Percentiles rank a stretch among this genome's conserved stretches.
phyloP scores from a whole-genome alignment of 2,888 invertebrate genomes.

The Crepidodera aurea region DNA sequence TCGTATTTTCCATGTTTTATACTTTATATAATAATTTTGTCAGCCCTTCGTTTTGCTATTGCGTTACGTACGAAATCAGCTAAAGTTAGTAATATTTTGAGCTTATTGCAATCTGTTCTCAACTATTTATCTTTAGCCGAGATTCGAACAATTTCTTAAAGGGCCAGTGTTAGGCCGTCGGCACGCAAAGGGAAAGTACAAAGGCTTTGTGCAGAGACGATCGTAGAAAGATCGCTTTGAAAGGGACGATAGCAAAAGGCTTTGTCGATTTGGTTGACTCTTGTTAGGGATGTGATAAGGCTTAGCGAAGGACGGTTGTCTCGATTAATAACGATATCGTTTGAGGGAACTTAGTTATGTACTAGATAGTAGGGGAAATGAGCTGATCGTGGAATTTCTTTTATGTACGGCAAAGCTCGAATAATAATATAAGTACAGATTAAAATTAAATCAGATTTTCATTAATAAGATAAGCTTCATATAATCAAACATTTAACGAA shows the following conservation, averaged over 20 bases:
- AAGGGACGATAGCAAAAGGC: conserved; percentile 20
- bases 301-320: conserved; percentile 10
- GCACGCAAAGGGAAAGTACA: conserved; percentile 16
- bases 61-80: too few relatives aligned
- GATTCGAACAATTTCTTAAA: neutral
- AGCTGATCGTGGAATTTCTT: too few relatives aligned
- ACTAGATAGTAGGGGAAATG: neutral
- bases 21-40: too few relatives aligned
- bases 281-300: conserved; percentile 19
- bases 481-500: too few relatives aligned
- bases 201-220: conserved; percentile 19
- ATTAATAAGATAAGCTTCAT: too few relatives aligned
- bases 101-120: too few relatives aligned
- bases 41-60: too few relatives aligned
- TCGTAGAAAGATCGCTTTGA: conserved; percentile 21
- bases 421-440: too few relatives aligned
- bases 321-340: conserved; percentile 16
- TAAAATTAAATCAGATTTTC: too few relatives aligned
- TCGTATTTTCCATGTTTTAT: too few relatives aligned
- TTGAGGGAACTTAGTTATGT: neutral
- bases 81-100: too few relatives aligned
- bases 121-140: neutral
- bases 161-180: neutral
- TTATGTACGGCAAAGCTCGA: too few relatives aligned
- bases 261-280: conserved; percentile 25